A percentile compares a stretch with the other conserved stretches of the same genome.
These are phyloP conservation scores for Tinea trinotella DNA, from an alignment of 2,888 invertebrate species.

Conservation along the genomic window DNA sequence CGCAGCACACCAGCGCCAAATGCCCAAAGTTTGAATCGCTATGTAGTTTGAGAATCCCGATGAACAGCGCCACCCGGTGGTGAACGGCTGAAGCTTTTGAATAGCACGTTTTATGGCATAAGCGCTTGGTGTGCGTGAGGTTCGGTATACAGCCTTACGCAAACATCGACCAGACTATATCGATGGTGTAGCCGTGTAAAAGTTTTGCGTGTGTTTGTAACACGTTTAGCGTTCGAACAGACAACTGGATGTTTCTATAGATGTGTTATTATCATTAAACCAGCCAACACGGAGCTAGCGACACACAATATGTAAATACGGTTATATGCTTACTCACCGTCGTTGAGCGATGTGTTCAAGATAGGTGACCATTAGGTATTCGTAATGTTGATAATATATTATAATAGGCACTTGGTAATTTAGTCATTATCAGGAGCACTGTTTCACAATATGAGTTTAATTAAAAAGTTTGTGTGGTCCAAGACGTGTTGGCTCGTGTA, in stretches of 20 bases:
- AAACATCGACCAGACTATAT: conserved; percentile 40
- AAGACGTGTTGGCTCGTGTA: conserved; percentile 64
- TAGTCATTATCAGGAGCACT: conserved; percentile 49
- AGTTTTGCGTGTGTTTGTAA: conserved; percentile 48
- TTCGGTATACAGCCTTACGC: conserved; percentile 34
- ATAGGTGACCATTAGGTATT: neutral
- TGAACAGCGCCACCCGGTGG: conserved; percentile 61
- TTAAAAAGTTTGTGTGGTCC: conserved; percentile 40
- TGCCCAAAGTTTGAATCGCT: conserved; percentile 33
- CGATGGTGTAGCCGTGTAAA: conserved; percentile 49
- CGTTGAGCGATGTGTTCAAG: neutral
- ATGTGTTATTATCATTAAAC: conserved; percentile 11
- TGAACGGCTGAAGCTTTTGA: conserved; percentile 65
- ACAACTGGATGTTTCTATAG: conserved; percentile 5
- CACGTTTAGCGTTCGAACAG: conserved; percentile 32
- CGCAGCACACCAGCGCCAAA: conserved; percentile 50
- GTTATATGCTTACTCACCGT: conserved; percentile 6
- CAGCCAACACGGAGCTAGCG: neutral
- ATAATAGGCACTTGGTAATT: conserved; percentile 22
- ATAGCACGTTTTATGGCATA: conserved; percentile 41
- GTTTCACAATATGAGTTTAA: conserved; percentile 50
- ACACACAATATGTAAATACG: neutral
- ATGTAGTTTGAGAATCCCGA: conserved; percentile 36
- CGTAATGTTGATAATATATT: neutral
- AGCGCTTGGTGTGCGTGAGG: conserved; percentile 44